A percentile compares a stretch with the other conserved stretches of the same genome.
Conservation (phyloP, 2,797 vertebrate species). For the Micromesistius poutassou region DNA sequence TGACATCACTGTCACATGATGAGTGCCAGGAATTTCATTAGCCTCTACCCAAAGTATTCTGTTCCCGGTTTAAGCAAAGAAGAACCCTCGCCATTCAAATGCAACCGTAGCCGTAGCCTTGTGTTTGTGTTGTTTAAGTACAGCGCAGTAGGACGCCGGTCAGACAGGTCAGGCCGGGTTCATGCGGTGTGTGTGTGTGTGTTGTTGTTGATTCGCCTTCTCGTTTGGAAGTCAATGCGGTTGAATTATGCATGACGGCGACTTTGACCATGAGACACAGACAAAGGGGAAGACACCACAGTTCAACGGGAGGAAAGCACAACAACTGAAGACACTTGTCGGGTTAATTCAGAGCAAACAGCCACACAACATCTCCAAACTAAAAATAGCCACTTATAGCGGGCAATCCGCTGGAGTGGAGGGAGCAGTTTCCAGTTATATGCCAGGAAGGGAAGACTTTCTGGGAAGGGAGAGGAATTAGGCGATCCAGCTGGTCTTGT, state of each 20-base stretch:
- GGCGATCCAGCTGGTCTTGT: constrained; percentile 62
- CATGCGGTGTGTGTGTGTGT: not conserved
- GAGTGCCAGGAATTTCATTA: constrained; percentile 53
- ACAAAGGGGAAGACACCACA: not conserved
- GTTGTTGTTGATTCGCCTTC: not conserved
- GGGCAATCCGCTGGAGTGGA: not conserved
- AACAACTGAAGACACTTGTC: not conserved
- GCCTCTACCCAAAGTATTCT: constrained; percentile 30
- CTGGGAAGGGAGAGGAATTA: constrained; percentile 36
- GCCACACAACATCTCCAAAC: not conserved
- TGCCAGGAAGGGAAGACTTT: constrained; percentile 46
- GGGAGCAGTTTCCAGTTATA: constrained; percentile 68
- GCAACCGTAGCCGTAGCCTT: not conserved
- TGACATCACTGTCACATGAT: constrained; percentile 63
- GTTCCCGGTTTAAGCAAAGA: constrained; percentile 23
- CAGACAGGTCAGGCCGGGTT: not conserved
- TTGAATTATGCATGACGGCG: not conserved
- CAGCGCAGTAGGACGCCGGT: not conserved
- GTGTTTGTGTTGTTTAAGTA: not conserved
- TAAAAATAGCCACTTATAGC: not conserved
- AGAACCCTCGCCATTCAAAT: not conserved
- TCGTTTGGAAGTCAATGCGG: not conserved
- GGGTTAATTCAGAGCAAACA: not conserved
- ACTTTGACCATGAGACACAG: not conserved
- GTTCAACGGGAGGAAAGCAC: not conserved